phyloP scores from a whole-genome alignment of 92 coral and sea anemone species.

The Meandrina meandrites region DNA sequence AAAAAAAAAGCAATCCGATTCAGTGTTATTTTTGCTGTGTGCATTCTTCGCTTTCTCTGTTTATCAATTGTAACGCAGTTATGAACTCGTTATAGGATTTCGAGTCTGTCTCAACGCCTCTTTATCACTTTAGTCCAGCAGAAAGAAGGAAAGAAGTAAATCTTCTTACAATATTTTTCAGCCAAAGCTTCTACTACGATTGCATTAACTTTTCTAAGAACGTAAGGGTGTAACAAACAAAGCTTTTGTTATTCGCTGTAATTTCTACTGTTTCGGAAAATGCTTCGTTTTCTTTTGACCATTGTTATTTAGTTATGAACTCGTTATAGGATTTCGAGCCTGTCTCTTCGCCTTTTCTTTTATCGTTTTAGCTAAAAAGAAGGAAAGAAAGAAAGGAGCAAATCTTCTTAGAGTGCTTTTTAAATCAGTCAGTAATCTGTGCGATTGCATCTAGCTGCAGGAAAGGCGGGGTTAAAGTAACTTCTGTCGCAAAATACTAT shows the following conservation, averaged over 20 bases:
- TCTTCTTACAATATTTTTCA: slow-evolving; percentile 4
- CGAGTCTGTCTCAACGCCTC: not conserved
- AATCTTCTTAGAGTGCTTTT: slow-evolving; percentile 16
- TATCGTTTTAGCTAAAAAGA: not conserved
- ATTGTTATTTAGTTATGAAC: not conserved
- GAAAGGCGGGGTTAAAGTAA: not conserved
- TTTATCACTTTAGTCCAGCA: slow-evolving; percentile 18
- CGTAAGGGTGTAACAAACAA: not conserved
- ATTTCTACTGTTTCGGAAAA: slow-evolving; percentile 1
- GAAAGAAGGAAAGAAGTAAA: slow-evolving; percentile 17
- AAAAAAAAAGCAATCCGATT: not conserved
- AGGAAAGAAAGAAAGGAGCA: not conserved
- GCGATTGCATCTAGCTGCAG: not conserved
- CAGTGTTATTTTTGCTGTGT: not conserved
- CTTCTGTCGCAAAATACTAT: not conserved
- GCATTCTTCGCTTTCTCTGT: slow-evolving; percentile 19
- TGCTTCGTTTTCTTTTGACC: not conserved
- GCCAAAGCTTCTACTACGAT: slow-evolving; percentile 1
- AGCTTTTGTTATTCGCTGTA: not conserved
- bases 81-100: slow-evolving; percentile 35
- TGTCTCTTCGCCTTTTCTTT: not conserved
- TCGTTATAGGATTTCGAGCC: slow-evolving; percentile 24
- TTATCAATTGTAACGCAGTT: slow-evolving; percentile 7
- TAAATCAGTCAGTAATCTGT: not conserved
- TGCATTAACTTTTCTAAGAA: not conserved